These are phyloP conservation scores for Stratiolaelaps scimitus DNA, from an alignment of 1,140 invertebrate genomes.

Conservation along the genomic window DNA sequence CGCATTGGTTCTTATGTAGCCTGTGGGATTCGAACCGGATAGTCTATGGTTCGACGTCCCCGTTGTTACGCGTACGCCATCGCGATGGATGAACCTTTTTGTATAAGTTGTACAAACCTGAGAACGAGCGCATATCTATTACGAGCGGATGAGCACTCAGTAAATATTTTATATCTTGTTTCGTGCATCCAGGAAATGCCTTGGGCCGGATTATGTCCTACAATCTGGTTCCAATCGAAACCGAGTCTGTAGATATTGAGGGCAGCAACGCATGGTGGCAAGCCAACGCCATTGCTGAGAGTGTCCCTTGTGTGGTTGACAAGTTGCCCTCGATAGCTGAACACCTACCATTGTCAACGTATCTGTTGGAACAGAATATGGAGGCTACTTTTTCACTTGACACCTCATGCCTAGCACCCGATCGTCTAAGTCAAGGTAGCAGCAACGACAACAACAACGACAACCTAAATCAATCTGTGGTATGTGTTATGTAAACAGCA, in stretches of 20 bases:
- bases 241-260: not conserved
- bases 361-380: not conserved
- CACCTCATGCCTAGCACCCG: not conserved
- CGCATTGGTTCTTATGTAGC: too few relatives aligned
- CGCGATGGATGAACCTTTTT: too few relatives aligned
- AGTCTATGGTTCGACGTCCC: too few relatives aligned
- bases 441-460: not conserved
- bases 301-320: not conserved
- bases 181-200: not conserved
- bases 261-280: not conserved
- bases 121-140: too few relatives aligned
- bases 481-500: not conserved
- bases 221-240: conserved; percentile 5
- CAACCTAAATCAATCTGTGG: not conserved
- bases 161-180: too few relatives aligned
- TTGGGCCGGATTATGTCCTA: conserved; percentile 14
- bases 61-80: too few relatives aligned
- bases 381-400: not conserved
- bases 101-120: too few relatives aligned
- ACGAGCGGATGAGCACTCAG: too few relatives aligned
- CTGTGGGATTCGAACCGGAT: too few relatives aligned
- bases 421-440: not conserved
- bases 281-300: too few relatives aligned
- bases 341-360: not conserved
- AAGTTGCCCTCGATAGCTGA: not conserved